These are phyloP conservation scores for Sprattus sprattus DNA, from an alignment of 2,113 vertebrate species.

Conservation along the genomic window DNA sequence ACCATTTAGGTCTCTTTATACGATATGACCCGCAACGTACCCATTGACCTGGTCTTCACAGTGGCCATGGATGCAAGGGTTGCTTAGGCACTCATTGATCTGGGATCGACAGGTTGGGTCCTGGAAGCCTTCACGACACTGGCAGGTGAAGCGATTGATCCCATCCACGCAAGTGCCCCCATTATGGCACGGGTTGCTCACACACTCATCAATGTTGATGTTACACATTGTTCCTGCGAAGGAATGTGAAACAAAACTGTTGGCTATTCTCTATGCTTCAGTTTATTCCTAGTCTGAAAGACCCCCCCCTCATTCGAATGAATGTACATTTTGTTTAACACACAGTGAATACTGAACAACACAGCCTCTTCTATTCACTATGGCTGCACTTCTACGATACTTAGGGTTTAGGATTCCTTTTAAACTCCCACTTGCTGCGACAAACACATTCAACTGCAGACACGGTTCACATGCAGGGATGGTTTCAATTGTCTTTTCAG, in stretches of 20 bases:
- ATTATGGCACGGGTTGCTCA: constrained; percentile 85
- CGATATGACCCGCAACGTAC: constrained; percentile 60
- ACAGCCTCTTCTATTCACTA: not conserved
- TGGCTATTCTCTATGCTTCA: not conserved
- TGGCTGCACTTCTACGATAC: not conserved
- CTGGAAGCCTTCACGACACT: constrained; percentile 87
- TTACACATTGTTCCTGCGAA: constrained; percentile 86
- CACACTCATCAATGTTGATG: constrained; percentile 89
- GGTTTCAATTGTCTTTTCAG: constrained; percentile 65
- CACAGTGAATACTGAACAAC: not conserved
- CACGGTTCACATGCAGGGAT: not conserved
- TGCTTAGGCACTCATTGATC: constrained; percentile 93
- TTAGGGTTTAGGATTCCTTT: constrained; percentile 28
- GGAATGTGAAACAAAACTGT: not conserved
- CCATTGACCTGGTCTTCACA: constrained; percentile 88
- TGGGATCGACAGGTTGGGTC: constrained; percentile 88
- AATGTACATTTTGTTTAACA: not conserved
- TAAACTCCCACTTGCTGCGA: constrained; percentile 63
- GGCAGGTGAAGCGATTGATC: constrained; percentile 84
- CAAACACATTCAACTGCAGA: constrained; percentile 54
- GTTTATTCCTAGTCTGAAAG: not conserved
- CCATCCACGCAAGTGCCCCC: constrained; percentile 89
- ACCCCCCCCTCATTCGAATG: not conserved
- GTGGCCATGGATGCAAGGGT: constrained; percentile 88
- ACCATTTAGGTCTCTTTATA: too few relatives aligned